These are phyloP conservation scores for Cotesia chilonis DNA, from an alignment of 1,140 invertebrate genomes.

Conservation along the genomic window DNA sequence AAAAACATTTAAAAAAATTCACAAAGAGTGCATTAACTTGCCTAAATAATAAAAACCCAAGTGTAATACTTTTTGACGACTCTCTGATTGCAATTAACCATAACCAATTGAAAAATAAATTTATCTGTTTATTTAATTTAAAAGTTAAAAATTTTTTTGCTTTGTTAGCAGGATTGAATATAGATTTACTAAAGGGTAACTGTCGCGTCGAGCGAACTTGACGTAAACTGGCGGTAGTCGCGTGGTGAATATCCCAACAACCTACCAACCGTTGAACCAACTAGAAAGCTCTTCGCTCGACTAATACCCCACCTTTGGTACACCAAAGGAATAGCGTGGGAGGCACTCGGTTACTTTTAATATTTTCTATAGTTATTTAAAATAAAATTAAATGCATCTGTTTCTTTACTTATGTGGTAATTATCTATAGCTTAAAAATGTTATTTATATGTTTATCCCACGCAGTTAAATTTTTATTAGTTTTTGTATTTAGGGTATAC, in stretches of 20 bases:
- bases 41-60: neutral
- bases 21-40: neutral
- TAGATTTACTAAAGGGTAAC: slow-evolving; percentile 28
- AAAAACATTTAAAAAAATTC: neutral
- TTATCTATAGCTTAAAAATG: neutral
- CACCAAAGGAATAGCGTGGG: slow-evolving; percentile 54
- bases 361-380: slow-evolving; percentile 33
- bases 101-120: no score
- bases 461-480: no score
- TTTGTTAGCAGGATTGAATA: neutral
- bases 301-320: slow-evolving; percentile 50
- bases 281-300: slow-evolving; percentile 28
- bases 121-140: neutral
- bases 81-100: no score
- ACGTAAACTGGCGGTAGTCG: slow-evolving; percentile 52
- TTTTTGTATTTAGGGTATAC: no score
- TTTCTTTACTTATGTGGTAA: slow-evolving; percentile 4
- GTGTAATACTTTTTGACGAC: no score
- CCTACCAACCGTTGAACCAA: slow-evolving; percentile 35
- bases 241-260: slow-evolving; percentile 48
- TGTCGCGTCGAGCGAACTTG: slow-evolving; percentile 34
- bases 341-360: slow-evolving; percentile 54
- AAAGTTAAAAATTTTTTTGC: neutral
- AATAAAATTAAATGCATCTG: slow-evolving; percentile 13
- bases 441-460: neutral